Percentiles rank a stretch among this genome's conserved stretches.
Conservation (phyloP, 2,113 vertebrate genomes). For the Heteronetta atricapilla region DNA sequence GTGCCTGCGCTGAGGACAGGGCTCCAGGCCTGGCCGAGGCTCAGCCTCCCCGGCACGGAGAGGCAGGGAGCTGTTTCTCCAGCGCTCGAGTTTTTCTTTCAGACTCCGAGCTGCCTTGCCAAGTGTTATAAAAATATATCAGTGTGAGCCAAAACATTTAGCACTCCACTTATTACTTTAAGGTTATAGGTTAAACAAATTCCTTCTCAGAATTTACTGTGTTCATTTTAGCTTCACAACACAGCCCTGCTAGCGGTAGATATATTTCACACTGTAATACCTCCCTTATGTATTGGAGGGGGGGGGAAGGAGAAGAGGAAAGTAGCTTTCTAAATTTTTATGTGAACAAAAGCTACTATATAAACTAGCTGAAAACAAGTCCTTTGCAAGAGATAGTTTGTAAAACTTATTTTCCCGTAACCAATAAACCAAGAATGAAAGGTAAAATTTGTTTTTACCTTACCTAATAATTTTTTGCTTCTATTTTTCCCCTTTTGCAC, state of each 20-base stretch:
- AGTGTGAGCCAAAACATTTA: conserved; percentile 70
- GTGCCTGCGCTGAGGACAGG: accelerated
- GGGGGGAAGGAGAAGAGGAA: not conserved
- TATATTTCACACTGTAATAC: conserved; percentile 70
- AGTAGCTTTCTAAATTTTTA: conserved; percentile 58
- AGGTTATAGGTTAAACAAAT: conserved; percentile 77
- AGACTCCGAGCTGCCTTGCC: conserved; percentile 54
- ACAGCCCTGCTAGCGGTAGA: conserved; percentile 48
- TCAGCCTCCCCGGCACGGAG: not conserved
- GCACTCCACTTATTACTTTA: conserved; percentile 64
- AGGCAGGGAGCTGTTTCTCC: not conserved
- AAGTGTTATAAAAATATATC: conserved; percentile 74
- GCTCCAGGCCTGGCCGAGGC: accelerated
- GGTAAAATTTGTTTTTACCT: conserved; percentile 24
- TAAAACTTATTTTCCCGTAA: conserved; percentile 59
- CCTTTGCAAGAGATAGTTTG: conserved; percentile 60
- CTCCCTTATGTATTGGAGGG: conserved; percentile 52
- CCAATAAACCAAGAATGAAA: conserved; percentile 32
- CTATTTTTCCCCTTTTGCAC: not conserved
- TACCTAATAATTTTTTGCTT: not conserved
- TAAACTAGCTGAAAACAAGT: conserved; percentile 62
- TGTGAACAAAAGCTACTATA: conserved; percentile 61
- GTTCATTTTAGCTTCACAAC: conserved; percentile 68
- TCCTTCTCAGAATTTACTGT: conserved; percentile 72
- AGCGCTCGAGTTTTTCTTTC: not conserved